Evolutionary conservation across 2,797 vertebrate genomes (phyloP), one percentile per base, ranked within the genome.

Genomic region (Paedocypris micromegethes): DNA sequence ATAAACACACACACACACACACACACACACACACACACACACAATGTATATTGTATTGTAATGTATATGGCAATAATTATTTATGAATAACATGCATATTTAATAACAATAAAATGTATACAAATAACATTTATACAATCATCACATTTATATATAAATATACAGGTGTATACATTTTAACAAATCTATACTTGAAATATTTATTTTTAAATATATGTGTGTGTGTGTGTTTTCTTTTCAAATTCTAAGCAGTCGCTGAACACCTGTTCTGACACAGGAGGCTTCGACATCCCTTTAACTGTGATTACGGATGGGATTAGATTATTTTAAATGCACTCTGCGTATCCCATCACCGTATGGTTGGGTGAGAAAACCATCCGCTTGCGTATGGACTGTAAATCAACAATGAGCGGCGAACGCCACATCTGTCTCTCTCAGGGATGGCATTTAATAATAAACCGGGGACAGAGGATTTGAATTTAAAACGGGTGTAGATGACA

Each of bases 401-500:
- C 66, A 39, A 62, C 48, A 69, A 73, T 58, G 73, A 75, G 72
- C 48, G 61, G 57, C 62, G 59, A 58, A 56, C 58, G 62, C 71
- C 70, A 71, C 71, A 8, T 68, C 64, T 75, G 68, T 77, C 66
- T 75, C 86, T 87, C 84, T 69, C 74, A 82, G 82, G 84, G 82
- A 79, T 74, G 80, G 55, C 53, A 64, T 50, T 72, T 63, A 56
- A 58, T 48, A 52, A 59, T 70, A 61, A 57, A 57, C 47, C 49
- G 64, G 77, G 70, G 62, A 68, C 41, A 5, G 82, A 79, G 86
- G 81, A 86, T 83, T 23, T 23, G 23, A 23, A 83, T 79, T 84
- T 79, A 84, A 87, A 85, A 86, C 83, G 86, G 81, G 84, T 83
- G 85, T 83, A 84, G 86, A 87, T 87, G 88, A 89, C 88, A 83